A percentile compares a stretch with the other conserved stretches of the same genome.
phyloP scores from a whole-genome alignment of 2,888 invertebrate genomes.

The Hypercompe scribonia region DNA sequence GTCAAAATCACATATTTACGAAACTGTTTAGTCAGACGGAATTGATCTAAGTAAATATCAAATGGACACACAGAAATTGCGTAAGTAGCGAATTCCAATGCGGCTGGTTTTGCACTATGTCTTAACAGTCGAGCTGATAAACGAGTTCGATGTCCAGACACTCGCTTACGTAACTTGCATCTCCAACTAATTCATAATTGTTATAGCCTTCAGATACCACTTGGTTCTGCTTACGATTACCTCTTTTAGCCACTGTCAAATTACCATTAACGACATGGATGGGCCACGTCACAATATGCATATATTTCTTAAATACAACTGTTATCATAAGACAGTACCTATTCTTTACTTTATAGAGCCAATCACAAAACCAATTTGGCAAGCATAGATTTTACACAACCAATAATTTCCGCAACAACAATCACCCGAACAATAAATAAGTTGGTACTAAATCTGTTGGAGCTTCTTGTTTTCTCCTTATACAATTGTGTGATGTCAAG shows the following conservation, averaged over 20 bases:
- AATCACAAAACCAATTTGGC: conserved; percentile 21
- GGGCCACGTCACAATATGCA: conserved; percentile 2
- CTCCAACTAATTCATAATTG: conserved; percentile 32
- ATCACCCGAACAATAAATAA: conserved; percentile 33
- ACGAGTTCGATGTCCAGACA: conserved; percentile 35
- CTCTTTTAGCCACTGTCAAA: conserved; percentile 11
- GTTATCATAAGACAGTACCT: neutral
- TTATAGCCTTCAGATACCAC: conserved; percentile 25
- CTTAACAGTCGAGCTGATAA: conserved; percentile 36
- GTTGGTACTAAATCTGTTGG: conserved; percentile 30
- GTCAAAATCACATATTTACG: neutral
- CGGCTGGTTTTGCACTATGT: conserved; percentile 40
- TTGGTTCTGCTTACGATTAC: conserved; percentile 27
- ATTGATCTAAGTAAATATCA: conserved; percentile 3
- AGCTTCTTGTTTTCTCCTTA: conserved; percentile 32
- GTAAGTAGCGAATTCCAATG: conserved; percentile 42
- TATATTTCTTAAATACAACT: neutral
- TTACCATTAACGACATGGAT: conserved; percentile 13
- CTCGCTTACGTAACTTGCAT: conserved; percentile 37
- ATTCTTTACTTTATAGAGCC: conserved; percentile 12
- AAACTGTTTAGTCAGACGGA: neutral
- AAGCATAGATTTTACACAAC: conserved; percentile 26
- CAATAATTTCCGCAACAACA: conserved; percentile 27
- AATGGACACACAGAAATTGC: conserved; percentile 31
- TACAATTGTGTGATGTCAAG: conserved; percentile 42